Percentiles rank a stretch among this genome's conserved stretches.
phyloP scores from a whole-genome alignment of 2,797 vertebrate genomes.

The Sebastes itinus region DNA sequence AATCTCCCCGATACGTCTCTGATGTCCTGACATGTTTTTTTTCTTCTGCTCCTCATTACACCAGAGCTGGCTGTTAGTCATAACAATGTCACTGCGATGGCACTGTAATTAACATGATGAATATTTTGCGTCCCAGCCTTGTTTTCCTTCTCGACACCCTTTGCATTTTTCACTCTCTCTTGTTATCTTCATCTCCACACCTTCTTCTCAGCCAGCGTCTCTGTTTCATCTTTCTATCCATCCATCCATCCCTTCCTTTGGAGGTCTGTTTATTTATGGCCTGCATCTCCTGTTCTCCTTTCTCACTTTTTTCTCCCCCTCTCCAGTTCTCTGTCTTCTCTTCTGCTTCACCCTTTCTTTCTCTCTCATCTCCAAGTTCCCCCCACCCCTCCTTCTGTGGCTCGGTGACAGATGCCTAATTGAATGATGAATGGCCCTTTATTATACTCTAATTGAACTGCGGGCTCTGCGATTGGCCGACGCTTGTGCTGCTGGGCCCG shows the following conservation, averaged over 20 bases:
- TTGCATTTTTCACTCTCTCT: conserved; percentile 14
- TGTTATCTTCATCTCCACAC: conserved; percentile 22
- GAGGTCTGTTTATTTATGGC: conserved; percentile 10
- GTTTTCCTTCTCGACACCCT: conserved; percentile 17
- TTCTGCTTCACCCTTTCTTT: conserved; percentile 79
- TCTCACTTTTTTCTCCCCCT: conserved; percentile 21
- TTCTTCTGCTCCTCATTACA: conserved; percentile 51
- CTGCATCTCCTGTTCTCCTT: neutral
- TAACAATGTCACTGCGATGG: conserved; percentile 53
- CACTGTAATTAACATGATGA: conserved; percentile 66
- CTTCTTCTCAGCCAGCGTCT: conserved; percentile 32
- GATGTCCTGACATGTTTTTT: conserved; percentile 8
- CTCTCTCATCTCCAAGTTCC: conserved; percentile 71
- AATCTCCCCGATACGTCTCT: conserved; percentile 24
- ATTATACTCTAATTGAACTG: conserved; percentile 97
- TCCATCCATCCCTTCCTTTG: conserved; percentile 53
- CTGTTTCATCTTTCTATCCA: conserved; percentile 48
- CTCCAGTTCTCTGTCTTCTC: conserved; percentile 59
- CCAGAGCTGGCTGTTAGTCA: conserved; percentile 55
- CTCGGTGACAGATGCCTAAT: conserved; percentile 98
- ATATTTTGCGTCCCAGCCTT: conserved; percentile 43
- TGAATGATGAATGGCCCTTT: conserved; percentile 99
- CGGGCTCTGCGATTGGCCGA: conserved; percentile 89
- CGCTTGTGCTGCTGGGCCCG: conserved; percentile 73
- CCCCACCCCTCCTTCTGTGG: conserved; percentile 84